phyloP scores from a whole-genome alignment of 2,888 invertebrate species.

The Tenthredo distinguenda region DNA sequence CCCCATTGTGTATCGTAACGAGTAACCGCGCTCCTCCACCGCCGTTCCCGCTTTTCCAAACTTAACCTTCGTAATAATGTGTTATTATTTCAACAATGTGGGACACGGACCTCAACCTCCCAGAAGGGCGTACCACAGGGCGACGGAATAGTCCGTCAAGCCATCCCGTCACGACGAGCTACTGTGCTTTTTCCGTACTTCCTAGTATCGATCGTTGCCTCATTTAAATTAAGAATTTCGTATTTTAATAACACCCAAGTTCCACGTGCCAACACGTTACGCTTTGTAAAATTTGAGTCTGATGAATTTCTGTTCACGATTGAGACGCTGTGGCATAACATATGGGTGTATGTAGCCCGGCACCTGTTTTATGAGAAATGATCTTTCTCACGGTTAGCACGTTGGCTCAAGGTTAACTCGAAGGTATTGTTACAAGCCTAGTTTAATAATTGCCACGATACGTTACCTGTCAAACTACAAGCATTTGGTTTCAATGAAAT shows the following conservation, averaged over 20 bases:
- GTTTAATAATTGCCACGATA: slow-evolving; percentile 45
- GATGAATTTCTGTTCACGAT: not conserved
- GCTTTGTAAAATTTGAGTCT: not conserved
- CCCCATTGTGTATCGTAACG: slow-evolving; percentile 64
- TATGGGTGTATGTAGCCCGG: not conserved
- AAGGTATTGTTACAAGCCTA: slow-evolving; percentile 39
- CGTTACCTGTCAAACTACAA: slow-evolving; percentile 46
- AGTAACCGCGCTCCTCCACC: slow-evolving; percentile 57
- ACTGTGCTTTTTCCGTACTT: slow-evolving; percentile 28
- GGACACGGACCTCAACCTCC: slow-evolving; percentile 16
- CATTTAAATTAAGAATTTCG: not conserved
- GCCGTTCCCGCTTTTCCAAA: slow-evolving; percentile 28
- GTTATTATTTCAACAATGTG: slow-evolving; percentile 48
- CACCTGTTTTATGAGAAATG: slow-evolving; percentile 43
- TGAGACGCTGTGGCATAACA: not conserved
- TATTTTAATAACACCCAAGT: not conserved
- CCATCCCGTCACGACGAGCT: slow-evolving; percentile 3
- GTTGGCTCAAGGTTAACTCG: slow-evolving; percentile 16
- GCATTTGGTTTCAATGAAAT: slow-evolving; percentile 48
- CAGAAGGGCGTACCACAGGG: not conserved
- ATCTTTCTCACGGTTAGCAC: slow-evolving; percentile 40
- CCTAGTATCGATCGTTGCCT: slow-evolving; percentile 14
- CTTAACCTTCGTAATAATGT: slow-evolving; percentile 32
- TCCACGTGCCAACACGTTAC: not conserved
- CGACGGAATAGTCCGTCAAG: not conserved